Conservation (phyloP, 2,113 vertebrate genomes). For the Bufo bufo region DNA sequence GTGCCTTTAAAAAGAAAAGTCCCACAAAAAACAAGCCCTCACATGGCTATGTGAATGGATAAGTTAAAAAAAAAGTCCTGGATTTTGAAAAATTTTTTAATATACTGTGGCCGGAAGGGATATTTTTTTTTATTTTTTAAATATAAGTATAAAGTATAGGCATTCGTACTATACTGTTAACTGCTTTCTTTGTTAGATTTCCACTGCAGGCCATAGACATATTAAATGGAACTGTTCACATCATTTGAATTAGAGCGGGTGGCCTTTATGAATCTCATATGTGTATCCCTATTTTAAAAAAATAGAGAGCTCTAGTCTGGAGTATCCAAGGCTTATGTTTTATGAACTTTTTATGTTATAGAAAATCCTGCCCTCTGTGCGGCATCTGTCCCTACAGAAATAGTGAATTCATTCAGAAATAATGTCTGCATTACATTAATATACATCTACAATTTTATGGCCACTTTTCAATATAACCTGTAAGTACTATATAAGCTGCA, state of each 20-base stretch:
- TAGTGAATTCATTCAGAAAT: conserved; percentile 20
- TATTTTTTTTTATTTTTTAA: no score
- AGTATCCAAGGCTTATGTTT: neutral
- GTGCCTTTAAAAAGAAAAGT: no score
- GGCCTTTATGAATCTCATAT: conserved; percentile 17
- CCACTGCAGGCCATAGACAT: neutral
- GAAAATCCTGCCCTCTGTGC: conserved; percentile 17
- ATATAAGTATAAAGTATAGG: no score
- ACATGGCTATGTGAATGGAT: no score
- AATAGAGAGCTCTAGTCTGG: neutral
- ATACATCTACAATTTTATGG: conserved; percentile 11
- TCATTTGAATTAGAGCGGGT: neutral
- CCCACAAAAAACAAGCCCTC: no score
- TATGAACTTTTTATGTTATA: conserved; percentile 8
- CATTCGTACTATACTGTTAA: neutral
- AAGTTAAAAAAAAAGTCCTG: no score
- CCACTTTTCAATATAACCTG: conserved; percentile 14
- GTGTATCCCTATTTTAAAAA: neutral
- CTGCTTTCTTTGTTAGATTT: neutral
- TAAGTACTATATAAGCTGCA: neutral
- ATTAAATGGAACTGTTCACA: neutral
- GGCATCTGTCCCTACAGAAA: conserved; percentile 13
- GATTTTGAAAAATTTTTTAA: no score
- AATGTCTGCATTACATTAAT: conserved; percentile 17
- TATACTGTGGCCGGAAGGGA: no score